Evolutionary conservation across 53 echinoderm and acorn worm genomes (phyloP).

Genomic region (Antedon mediterranea): DNA sequence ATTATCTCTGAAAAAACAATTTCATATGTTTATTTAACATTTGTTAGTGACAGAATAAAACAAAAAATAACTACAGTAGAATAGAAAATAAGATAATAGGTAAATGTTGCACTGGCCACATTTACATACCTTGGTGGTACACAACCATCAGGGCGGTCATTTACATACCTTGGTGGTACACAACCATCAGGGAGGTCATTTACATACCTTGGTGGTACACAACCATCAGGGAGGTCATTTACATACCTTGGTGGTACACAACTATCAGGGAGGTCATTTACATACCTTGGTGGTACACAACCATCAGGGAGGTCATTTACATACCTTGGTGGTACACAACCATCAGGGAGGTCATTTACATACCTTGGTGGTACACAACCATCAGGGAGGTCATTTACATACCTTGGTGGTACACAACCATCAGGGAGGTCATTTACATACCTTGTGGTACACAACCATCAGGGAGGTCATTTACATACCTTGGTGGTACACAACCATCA

Average conservation of each 20-base stretch:
- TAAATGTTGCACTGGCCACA: too few species aligned
- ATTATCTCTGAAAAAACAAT: slow-evolving; percentile 8
- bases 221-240: slow-evolving; percentile 1
- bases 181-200: slow-evolving; percentile 2
- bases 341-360: slow-evolving; percentile 2
- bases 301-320: slow-evolving; percentile 2
- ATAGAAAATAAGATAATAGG: too few species aligned
- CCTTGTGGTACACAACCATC: slow-evolving; percentile 21
- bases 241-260: slow-evolving; percentile 28
- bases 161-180: slow-evolving; percentile 27
- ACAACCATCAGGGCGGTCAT: slow-evolving; percentile 4
- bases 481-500: slow-evolving; percentile 18
- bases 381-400: slow-evolving; percentile 3
- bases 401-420: slow-evolving; percentile 21
- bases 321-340: slow-evolving; percentile 24
- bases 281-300: slow-evolving; percentile 26
- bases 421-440: slow-evolving; percentile 3
- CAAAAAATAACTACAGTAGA: too few species aligned
- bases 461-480: slow-evolving; percentile 3
- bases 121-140: slow-evolving; percentile 32
- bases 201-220: slow-evolving; percentile 31
- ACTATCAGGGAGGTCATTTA: slow-evolving; percentile 1
- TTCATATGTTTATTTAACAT: too few species aligned
- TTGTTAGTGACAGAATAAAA: too few species aligned
- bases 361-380: slow-evolving; percentile 22